Evolutionary conservation across 2,888 invertebrate genomes (phyloP), one percentile per base, ranked within the genome.

Genomic region (Drosophila maculinotata): DNA sequence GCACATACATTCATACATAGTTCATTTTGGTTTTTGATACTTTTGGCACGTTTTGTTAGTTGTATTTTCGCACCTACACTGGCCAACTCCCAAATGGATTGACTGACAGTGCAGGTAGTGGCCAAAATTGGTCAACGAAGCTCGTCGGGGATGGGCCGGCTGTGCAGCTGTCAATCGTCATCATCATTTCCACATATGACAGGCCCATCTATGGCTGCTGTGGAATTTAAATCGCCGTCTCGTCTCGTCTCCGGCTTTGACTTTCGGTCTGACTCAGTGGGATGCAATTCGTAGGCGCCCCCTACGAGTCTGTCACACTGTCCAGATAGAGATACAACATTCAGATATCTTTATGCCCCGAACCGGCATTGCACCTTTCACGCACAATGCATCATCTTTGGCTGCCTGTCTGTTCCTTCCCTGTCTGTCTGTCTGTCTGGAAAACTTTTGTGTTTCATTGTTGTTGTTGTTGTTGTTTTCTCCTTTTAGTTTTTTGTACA

Each of bases 231-330:
- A 78, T 79, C 71, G 76, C 56, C 58, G 81, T 67, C 70, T 39
- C 28, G 17, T 35, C 26, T 15, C 20, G 76, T 65, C 70, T 28
- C 14, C 26, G 59, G 59, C 35, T 35, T 31, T 49, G 44, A 26
- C 51, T 30, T 17, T 33, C 51, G 14, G 65, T 58, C 78, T 76
- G 81, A 87, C 85, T 87, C 86, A 83, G 86, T 83, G 87, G 83
- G 83, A 85, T 82, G 86, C 83, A 85, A 85, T 83, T 83, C 77
- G 86, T 85, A 83, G 83, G 86, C 86, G 87, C 83, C 83, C 85
- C 80, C 77, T 76, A 73, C 70, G 85, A 65, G 69, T 84, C 85
- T 81, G 85, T 82, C 82, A 78, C 79, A 81, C 62, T 68, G 75
- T 52, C 76, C 62, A 62, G 82, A 83, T 80, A 77, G 80, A 87